These are phyloP conservation scores for Pomatostomus ruficeps DNA, from an alignment of 2,113 vertebrate species.

Conservation along the genomic window DNA sequence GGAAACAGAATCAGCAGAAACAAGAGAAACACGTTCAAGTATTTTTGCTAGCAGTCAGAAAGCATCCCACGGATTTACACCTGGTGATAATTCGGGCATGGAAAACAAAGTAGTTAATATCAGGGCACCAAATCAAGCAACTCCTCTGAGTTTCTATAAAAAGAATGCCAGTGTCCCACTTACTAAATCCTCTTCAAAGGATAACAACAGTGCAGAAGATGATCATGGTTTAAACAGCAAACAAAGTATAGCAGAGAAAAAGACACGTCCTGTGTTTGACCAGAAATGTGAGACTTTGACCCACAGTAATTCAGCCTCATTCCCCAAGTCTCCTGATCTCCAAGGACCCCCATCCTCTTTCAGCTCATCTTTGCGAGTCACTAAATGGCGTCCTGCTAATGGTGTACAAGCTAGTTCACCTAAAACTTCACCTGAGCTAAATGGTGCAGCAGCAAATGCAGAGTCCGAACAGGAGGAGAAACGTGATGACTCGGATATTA, in stretches of 20 bases:
- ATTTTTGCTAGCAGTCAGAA: not conserved
- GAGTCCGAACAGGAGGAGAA: conserved; percentile 33
- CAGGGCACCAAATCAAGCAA: not conserved
- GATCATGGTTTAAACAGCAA: not conserved
- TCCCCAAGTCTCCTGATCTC: not conserved
- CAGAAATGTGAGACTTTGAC: not conserved
- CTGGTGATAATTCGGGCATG: not conserved
- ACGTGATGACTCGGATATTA: not conserved
- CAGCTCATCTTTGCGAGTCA: not conserved
- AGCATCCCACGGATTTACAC: not conserved
- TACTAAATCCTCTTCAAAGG: conserved; percentile 3
- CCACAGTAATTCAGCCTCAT: not conserved
- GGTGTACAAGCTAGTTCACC: not conserved
- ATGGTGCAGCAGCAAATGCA: not conserved
- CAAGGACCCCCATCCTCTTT: not conserved
- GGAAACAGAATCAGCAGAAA: not conserved
- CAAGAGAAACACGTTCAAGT: not conserved
- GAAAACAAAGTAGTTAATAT: not conserved
- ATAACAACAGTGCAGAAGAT: not conserved
- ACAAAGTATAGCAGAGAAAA: not conserved
- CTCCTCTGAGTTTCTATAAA: not conserved
- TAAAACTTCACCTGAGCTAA: not conserved
- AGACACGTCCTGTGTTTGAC: not conserved
- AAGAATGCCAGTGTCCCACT: not conserved
- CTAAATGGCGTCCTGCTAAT: not conserved